Evolutionary conservation across 2,797 vertebrate genomes (phyloP).

Genomic region (Tangara arthus): DNA sequence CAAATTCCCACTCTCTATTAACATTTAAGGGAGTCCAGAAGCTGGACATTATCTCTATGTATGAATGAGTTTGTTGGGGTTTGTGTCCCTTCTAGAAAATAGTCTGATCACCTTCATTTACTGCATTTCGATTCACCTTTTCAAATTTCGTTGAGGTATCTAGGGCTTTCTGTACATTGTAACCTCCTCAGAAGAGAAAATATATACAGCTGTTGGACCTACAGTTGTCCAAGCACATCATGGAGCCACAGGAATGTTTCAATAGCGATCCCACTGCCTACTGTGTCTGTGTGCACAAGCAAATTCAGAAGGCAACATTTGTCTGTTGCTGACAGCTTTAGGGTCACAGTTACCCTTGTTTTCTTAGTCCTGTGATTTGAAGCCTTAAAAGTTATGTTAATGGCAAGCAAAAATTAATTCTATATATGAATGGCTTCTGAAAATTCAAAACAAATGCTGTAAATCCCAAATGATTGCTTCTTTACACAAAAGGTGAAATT

Average conservation of each 20-base stretch:
- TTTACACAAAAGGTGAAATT: not conserved
- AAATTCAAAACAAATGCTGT: not conserved
- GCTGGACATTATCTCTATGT: not conserved
- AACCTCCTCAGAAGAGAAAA: not conserved
- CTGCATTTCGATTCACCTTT: not conserved
- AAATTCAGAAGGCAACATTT: not conserved
- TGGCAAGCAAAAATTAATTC: not conserved
- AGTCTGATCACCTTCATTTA: not conserved
- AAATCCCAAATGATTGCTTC: not conserved
- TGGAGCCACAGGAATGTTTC: not conserved
- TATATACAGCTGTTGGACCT: not conserved
- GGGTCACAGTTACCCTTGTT: not conserved
- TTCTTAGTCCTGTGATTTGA: not conserved
- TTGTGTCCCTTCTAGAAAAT: not conserved
- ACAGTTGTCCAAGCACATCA: not conserved
- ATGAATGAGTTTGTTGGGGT: not conserved
- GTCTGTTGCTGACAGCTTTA: not conserved
- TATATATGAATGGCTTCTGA: not conserved
- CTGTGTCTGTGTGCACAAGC: rapidly evolving
- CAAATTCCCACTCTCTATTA: not conserved
- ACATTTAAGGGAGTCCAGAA: not conserved
- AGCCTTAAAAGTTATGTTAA: not conserved
- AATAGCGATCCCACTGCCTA: not conserved
- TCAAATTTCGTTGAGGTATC: not conserved
- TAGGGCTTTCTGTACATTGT: not conserved